Percentiles rank a stretch among this genome's conserved stretches.
Evolutionary conservation across 1,140 invertebrate genomes (phyloP).

Genomic region (Planococcus citri): DNA sequence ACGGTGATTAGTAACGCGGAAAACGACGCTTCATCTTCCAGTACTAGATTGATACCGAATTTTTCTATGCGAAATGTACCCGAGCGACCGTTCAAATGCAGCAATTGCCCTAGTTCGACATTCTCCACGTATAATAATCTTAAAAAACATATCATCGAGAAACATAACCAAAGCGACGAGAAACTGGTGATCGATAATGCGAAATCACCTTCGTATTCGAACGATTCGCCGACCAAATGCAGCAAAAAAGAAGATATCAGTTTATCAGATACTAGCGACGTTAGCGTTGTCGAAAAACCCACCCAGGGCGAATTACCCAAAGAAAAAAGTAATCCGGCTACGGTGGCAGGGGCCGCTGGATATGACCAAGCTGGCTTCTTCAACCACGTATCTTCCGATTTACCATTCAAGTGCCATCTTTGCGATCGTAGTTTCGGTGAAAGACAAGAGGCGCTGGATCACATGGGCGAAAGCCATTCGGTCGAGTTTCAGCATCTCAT

Average conservation of each 20-base stretch:
- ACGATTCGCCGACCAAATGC: background rate
- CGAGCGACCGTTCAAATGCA: conserved; percentile 71
- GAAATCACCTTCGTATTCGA: conserved; percentile 28
- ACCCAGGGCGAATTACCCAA: background rate
- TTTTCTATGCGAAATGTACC: conserved; percentile 52
- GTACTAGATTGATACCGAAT: conserved; percentile 8
- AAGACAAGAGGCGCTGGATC: conserved; percentile 62
- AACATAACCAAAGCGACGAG: conserved; percentile 39
- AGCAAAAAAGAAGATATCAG: conserved; percentile 18
- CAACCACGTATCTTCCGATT: conserved; percentile 39
- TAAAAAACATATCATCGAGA: conserved; percentile 59
- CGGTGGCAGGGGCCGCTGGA: no score
- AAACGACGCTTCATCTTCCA: conserved; percentile 25
- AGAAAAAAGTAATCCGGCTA: background rate
- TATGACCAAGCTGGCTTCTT: background rate
- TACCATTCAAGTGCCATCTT: conserved; percentile 84
- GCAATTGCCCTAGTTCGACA: conserved; percentile 67
- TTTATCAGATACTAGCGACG: conserved; percentile 10
- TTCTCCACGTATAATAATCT: conserved; percentile 70
- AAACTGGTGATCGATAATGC: conserved; percentile 16
- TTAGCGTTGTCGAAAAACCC: background rate
- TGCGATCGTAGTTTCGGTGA: conserved; percentile 75
- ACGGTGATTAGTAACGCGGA: conserved; percentile 25
- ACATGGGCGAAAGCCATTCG: conserved; percentile 58
- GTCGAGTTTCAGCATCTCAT: conserved; percentile 60